A percentile compares a stretch with the other conserved stretches of the same genome.
Evolutionary conservation across 2,797 vertebrate genomes (phyloP).

Genomic region (Danio tinwini): DNA sequence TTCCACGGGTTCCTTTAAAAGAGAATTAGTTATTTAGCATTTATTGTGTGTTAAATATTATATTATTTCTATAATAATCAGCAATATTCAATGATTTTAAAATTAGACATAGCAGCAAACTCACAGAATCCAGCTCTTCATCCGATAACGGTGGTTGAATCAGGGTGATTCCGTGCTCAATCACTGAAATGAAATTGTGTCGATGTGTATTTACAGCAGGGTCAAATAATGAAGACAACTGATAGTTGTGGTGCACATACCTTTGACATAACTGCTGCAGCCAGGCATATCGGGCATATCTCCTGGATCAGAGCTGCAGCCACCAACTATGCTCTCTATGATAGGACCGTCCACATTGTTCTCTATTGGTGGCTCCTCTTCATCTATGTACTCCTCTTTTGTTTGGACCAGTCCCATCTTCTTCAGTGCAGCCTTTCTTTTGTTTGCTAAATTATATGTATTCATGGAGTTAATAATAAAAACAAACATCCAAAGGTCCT

Average conservation of each 20-base stretch:
- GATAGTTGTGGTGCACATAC: not conserved
- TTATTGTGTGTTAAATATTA: not conserved
- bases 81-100: not conserved
- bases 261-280: slow-evolving; percentile 36
- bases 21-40: slow-evolving; percentile 3
- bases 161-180: slow-evolving; percentile 29
- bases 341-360: slow-evolving; percentile 20
- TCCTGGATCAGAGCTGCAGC: slow-evolving; percentile 40
- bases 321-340: slow-evolving; percentile 35
- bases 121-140: slow-evolving; percentile 29
- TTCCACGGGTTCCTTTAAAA: slow-evolving; percentile 44
- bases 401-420: not conserved
- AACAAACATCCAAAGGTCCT: too few relatives aligned
- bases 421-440: slow-evolving; percentile 30
- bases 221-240: not conserved
- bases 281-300: not conserved
- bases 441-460: slow-evolving; percentile 38
- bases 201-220: not conserved
- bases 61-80: not conserved
- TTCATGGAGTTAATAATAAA: not conserved
- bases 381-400: slow-evolving; percentile 18
- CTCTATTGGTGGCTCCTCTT: slow-evolving; percentile 21
- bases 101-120: slow-evolving; percentile 1
- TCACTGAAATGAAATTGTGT: slow-evolving; percentile 29
- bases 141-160: slow-evolving; percentile 36